Percentiles rank a stretch among this genome's conserved stretches.
These are phyloP conservation scores for Stegodyphus dumicola DNA, from an alignment of 1,140 invertebrate genomes.

Conservation along the genomic window DNA sequence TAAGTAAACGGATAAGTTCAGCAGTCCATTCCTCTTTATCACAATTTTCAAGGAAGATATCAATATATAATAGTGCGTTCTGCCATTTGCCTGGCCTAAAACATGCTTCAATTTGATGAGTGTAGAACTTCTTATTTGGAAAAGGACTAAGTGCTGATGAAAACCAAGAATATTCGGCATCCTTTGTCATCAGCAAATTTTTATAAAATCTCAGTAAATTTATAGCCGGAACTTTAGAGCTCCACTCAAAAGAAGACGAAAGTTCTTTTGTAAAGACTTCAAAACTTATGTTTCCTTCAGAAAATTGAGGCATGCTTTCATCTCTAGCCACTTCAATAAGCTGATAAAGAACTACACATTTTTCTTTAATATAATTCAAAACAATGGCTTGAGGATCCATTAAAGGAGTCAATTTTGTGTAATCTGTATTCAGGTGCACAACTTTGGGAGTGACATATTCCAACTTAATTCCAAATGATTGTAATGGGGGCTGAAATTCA, in stretches of 20 bases:
- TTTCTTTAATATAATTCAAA: slow-evolving; percentile 38
- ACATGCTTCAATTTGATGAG: slow-evolving; percentile 17
- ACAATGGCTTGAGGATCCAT: slow-evolving; percentile 19
- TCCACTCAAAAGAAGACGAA: background rate
- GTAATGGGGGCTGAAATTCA: background rate
- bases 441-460: background rate
- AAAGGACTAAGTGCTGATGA: slow-evolving; percentile 33
- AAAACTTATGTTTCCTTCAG: no score
- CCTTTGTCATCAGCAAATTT: background rate
- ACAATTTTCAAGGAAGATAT: slow-evolving; percentile 26
- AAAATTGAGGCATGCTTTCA: background rate
- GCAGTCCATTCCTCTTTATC: slow-evolving; percentile 8
- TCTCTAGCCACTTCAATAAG: slow-evolving; percentile 28
- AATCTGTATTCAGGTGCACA: background rate
- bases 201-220: slow-evolving; percentile 18
- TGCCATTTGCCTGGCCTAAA: slow-evolving; percentile 31
- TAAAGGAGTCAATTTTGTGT: background rate
- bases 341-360: slow-evolving; percentile 32
- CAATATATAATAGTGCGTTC: slow-evolving; percentile 31
- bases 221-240: background rate
- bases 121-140: slow-evolving; percentile 13
- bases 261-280: background rate
- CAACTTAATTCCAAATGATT: slow-evolving; percentile 31
- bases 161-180: slow-evolving; percentile 25
- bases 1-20: slow-evolving; percentile 17